Percentiles rank a stretch among this genome's conserved stretches.
phyloP scores from a whole-genome alignment of 2,888 invertebrate genomes.

The Cataglyphis albicans region DNA sequence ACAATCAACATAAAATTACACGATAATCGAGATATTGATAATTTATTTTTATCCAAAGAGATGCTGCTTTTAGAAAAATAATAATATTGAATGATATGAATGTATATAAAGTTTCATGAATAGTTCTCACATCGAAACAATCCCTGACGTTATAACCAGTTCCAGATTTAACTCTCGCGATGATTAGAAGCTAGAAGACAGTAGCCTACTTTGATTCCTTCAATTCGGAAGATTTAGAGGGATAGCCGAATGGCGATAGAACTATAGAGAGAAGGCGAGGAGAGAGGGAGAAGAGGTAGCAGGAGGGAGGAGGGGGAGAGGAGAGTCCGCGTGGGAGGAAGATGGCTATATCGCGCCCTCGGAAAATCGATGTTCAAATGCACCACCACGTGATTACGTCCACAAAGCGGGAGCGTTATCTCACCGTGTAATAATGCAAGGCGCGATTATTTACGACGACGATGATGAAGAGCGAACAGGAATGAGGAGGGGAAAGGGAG shows the following conservation, averaged over 20 bases:
- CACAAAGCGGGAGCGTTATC: constrained; percentile 77
- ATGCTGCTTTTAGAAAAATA: neutral
- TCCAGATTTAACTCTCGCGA: constrained; percentile 26
- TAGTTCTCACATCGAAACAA: neutral
- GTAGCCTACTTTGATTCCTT: constrained; percentile 70
- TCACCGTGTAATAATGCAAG: constrained; percentile 58
- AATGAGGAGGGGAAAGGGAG: neutral
- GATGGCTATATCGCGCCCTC: constrained; percentile 73
- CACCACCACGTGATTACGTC: constrained; percentile 80
- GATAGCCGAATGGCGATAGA: constrained; percentile 27
- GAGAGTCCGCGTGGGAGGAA: constrained; percentile 68
- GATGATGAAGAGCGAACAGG: constrained; percentile 46
- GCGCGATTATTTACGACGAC: constrained; percentile 60
- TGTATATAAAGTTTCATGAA: neutral
- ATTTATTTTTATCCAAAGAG: neutral
- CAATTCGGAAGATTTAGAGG: constrained; percentile 66
- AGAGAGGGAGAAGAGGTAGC: neutral
- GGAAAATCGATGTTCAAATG: constrained; percentile 82
- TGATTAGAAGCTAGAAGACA: constrained; percentile 30
- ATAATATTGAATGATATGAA: neutral
- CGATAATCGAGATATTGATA: neutral
- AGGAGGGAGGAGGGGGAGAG: neutral
- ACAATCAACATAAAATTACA: neutral
- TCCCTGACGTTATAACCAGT: neutral
- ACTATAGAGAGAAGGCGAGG: constrained; percentile 26